Conservation (phyloP, 2,797 vertebrate species). For the Oryzias sinensis region DNA sequence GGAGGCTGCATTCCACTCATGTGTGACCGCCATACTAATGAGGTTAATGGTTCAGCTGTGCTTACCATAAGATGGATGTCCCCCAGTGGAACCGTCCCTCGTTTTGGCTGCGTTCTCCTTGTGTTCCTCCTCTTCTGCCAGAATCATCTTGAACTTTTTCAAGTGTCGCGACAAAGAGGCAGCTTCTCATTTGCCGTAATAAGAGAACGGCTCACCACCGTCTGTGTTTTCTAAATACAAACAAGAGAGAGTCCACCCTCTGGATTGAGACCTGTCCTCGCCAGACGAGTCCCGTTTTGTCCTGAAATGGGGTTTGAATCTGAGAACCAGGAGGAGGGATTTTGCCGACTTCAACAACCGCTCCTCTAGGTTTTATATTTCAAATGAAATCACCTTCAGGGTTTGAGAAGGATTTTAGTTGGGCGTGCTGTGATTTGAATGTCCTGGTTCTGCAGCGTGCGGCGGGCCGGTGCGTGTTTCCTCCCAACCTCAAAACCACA, state of each 20-base stretch:
- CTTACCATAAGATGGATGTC: slow-evolving; percentile 80
- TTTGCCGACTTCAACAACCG: too few species aligned
- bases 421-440: slow-evolving; percentile 55
- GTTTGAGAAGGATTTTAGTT: slow-evolving; percentile 49
- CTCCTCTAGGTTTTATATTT: too few species aligned
- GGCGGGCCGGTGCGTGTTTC: slow-evolving; percentile 58
- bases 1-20: slow-evolving; percentile 75
- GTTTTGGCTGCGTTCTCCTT: slow-evolving; percentile 21
- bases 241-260: slow-evolving; percentile 74
- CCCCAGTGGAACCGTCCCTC: slow-evolving; percentile 71
- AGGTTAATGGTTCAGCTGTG: slow-evolving; percentile 81
- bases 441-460: slow-evolving; percentile 41
- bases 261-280: slow-evolving; percentile 75
- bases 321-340: too few species aligned
- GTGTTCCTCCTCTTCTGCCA: slow-evolving; percentile 37
- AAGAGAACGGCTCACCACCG: slow-evolving; percentile 67
- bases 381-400: slow-evolving; percentile 29
- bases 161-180: slow-evolving; percentile 74
- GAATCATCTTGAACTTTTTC: slow-evolving; percentile 73
- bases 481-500: slow-evolving; percentile 70
- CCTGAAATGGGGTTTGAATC: too few species aligned
- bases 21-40: slow-evolving; percentile 81
- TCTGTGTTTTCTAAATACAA: slow-evolving; percentile 81
- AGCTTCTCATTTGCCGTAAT: slow-evolving; percentile 70
- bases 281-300: slow-evolving; percentile 66